A percentile compares a stretch with the other conserved stretches of the same genome.
Evolutionary conservation across 1,140 invertebrate genomes (phyloP).

Genomic region (Tribolium castaneum): DNA sequence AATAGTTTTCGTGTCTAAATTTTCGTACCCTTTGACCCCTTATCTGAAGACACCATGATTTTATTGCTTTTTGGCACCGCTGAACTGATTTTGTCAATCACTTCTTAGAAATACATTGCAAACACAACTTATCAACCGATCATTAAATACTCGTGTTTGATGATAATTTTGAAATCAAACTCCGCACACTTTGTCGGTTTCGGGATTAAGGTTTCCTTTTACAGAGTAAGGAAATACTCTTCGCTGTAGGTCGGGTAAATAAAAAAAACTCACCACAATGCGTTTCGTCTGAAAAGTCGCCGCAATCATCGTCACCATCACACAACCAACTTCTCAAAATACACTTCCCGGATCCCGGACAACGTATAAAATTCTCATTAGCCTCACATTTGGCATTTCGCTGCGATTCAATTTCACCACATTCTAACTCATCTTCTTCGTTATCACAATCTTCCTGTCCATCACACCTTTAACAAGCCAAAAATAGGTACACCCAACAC

Average conservation of each 20-base stretch:
- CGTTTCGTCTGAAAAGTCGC: constrained; percentile 85
- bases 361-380: constrained; percentile 71
- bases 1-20: no score
- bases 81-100: neutral
- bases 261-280: constrained; percentile 71
- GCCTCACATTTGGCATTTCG: constrained; percentile 69
- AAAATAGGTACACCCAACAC: constrained; percentile 40
- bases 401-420: constrained; percentile 62
- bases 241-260: no score
- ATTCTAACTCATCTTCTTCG: constrained; percentile 76
- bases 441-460: constrained; percentile 73
- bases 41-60: neutral
- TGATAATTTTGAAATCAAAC: neutral
- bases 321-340: constrained; percentile 82
- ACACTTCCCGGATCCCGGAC: constrained; percentile 77
- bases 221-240: no score
- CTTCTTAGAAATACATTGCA: neutral
- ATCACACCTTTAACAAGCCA: constrained; percentile 69
- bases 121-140: neutral
- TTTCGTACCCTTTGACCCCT: neutral
- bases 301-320: constrained; percentile 83
- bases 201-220: neutral
- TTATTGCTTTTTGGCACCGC: neutral
- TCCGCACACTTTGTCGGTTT: neutral
- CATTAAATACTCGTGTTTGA: neutral